These are phyloP conservation scores for Sycobia sp. DNA, from an alignment of 1,140 invertebrate genomes.

Conservation along the genomic window DNA sequence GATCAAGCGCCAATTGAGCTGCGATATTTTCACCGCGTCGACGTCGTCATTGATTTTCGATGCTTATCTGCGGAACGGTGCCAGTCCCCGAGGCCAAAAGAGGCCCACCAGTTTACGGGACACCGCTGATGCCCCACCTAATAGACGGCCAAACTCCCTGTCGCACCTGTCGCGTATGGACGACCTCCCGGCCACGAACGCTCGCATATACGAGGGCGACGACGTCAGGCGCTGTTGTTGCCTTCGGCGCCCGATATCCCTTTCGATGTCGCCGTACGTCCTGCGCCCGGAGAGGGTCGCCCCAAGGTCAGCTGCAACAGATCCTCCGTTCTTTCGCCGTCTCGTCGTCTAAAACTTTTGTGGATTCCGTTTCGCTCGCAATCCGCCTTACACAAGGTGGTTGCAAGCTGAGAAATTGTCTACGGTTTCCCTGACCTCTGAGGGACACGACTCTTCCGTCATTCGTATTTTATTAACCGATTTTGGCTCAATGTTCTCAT, in stretches of 20 bases:
- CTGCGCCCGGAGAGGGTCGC: conserved; percentile 26
- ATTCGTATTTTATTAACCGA: no score
- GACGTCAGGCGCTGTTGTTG: neutral
- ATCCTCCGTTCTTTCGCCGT: neutral
- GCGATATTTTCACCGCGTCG: neutral
- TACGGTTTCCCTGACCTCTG: no score
- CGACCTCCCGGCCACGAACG: neutral
- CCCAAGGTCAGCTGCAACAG: conserved; percentile 10
- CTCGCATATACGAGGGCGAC: conserved; percentile 23
- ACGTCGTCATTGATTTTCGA: conserved; percentile 22
- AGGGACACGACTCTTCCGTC: no score
- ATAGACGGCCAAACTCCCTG: conserved; percentile 13
- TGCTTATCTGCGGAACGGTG: conserved; percentile 18
- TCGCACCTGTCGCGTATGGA: no score
- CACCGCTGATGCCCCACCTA: neutral
- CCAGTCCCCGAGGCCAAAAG: no score
- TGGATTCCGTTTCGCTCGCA: no score
- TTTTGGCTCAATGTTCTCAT: no score
- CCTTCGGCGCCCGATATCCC: conserved; percentile 10
- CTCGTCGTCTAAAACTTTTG: no score
- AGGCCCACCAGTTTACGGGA: no score
- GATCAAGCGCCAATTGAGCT: neutral
- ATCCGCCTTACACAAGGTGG: no score
- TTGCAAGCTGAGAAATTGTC: no score
- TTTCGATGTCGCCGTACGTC: neutral